Conservation (phyloP, 2,797 vertebrate genomes). For the Xiphorhynchus erythropygius region DNA sequence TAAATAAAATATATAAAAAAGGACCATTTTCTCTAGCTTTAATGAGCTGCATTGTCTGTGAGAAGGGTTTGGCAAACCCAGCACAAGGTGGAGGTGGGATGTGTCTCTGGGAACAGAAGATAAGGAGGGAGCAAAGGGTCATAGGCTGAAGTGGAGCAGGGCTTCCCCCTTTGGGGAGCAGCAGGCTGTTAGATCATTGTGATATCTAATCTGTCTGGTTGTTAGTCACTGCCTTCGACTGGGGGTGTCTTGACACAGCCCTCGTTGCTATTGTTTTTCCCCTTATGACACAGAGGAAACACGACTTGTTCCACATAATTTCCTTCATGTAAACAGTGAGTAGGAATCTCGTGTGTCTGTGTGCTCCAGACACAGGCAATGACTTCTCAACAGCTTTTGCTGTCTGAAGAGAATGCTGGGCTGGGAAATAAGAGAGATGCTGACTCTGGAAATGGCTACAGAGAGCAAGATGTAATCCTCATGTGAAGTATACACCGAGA, state of each 20-base stretch:
- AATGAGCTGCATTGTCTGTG: neutral
- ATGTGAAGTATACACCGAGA: neutral
- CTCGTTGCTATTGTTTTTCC: neutral
- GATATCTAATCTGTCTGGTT: neutral
- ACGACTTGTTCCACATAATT: neutral
- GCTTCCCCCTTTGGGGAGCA: neutral
- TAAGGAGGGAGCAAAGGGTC: neutral
- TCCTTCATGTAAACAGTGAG: neutral
- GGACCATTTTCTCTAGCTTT: neutral
- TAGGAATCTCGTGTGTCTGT: neutral
- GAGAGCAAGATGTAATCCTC: neutral
- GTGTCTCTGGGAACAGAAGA: neutral
- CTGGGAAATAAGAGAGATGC: neutral
- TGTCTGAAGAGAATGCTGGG: neutral
- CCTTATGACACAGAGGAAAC: constrained; percentile 4
- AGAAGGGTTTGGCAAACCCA: neutral
- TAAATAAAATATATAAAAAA: no score
- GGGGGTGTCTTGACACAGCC: neutral
- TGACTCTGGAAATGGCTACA: neutral
- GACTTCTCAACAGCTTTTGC: neutral
- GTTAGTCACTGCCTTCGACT: constrained; percentile 3
- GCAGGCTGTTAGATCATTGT: neutral
- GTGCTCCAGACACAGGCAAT: neutral
- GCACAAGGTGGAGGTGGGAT: neutral
- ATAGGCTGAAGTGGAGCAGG: neutral